Evolutionary conservation across 2,888 invertebrate species (phyloP).

Genomic region (Clunio marinus): DNA sequence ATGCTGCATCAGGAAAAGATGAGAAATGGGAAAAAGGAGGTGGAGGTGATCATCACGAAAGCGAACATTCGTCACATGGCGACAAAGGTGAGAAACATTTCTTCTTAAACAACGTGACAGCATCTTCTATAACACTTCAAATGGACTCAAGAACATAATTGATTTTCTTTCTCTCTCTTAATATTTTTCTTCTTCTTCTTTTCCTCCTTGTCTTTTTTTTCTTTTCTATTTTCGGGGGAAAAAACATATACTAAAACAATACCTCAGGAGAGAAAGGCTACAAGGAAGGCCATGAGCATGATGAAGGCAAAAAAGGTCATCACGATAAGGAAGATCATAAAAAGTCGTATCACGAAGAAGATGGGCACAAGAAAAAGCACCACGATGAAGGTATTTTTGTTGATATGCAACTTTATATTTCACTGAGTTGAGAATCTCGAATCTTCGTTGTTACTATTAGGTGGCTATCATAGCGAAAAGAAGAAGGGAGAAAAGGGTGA

Average conservation of each 20-base stretch:
- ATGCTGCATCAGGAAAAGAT: slow-evolving; percentile 48
- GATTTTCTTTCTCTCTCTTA: background rate
- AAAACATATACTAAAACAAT: too few species aligned
- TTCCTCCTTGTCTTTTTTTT: too few species aligned
- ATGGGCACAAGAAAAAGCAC: slow-evolving; percentile 54
- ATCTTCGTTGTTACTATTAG: background rate
- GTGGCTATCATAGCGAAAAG: slow-evolving; percentile 48
- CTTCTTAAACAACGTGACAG: too few species aligned
- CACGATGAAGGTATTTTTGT: slow-evolving; percentile 48
- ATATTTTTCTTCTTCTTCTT: too few species aligned
- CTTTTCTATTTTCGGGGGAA: too few species aligned
- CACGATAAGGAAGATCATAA: slow-evolving; percentile 61
- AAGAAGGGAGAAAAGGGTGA: slow-evolving; percentile 55
- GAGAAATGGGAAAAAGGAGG: slow-evolving; percentile 56
- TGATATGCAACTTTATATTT: background rate
- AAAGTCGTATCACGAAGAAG: slow-evolving; percentile 53
- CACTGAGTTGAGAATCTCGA: background rate
- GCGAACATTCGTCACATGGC: slow-evolving; percentile 62
- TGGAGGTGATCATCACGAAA: slow-evolving; percentile 62
- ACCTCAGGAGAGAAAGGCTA: slow-evolving; percentile 53
- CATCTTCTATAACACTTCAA: too few species aligned
- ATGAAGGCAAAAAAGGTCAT: slow-evolving; percentile 65
- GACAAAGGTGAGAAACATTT: slow-evolving; percentile 68
- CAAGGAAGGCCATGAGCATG: slow-evolving; percentile 64
- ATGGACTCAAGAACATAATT: background rate